Base-by-base conservation (phyloP, 2,797 vertebrate genomes). In the Megalops cyprinoides region DNA sequence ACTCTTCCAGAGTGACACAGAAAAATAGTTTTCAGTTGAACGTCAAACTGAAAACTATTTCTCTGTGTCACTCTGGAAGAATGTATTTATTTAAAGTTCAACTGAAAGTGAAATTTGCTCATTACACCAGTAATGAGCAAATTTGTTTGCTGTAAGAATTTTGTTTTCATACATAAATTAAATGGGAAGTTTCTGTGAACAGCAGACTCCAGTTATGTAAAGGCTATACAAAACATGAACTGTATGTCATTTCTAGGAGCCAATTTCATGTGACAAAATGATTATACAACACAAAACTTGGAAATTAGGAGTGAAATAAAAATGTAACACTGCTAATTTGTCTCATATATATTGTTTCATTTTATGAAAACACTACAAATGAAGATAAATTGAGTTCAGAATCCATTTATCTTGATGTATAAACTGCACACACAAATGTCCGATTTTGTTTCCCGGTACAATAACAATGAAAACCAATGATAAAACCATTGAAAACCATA, bases 291-390 rank as follows among this genome's bases (percentile, higher is more conserved):
- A 56, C 46, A 55, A 15, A 25, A 8, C 18, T 49, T 31, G 23
- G 20, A 42, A 53, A 56, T n/a, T 55, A 65, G 46, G 73, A 76
- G 67, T 73, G 65, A 69, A 82, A 74, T 55, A 28, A 77, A 77
- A 80, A 80, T 56, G 69, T 53, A 75, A 34, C 56, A 49, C 62
- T 60, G 56, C 76, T 78, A 81, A 83, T 83, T 75, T 75, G 81
- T 28, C 48, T 23, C 46, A 28, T 55, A 65, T 46, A 82, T 49
- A 69, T 76, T 55, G 48, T 56, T 82, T 48, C 51, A 53, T 14
- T 1, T 18, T 53, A 12, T 53, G 14, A 18, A 39, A 55, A 82
- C 51, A 77, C 46, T 53, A 77, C 53, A 65, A 74, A 73, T 77
- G 18, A 37, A 62, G 51, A 83, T 60, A 39, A 76, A 53, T 76